These are phyloP conservation scores for Epinephelus malabaricus DNA, from an alignment of 2,797 vertebrate species.

Conservation along the genomic window DNA sequence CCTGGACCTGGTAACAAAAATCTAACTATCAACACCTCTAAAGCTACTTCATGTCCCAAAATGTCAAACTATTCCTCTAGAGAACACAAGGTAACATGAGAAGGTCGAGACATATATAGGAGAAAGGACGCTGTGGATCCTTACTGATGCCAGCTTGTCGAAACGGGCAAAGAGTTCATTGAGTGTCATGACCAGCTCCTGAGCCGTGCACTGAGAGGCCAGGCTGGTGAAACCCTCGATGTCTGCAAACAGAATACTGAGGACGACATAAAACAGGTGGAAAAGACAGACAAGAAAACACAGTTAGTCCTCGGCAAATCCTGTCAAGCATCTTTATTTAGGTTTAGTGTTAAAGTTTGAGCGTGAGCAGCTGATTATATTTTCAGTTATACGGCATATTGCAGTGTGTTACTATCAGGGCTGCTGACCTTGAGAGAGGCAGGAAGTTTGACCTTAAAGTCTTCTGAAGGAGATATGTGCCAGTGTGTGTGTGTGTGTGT, in stretches of 20 bases:
- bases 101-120: neutral
- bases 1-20: too few relatives aligned
- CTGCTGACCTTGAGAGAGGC: constrained; percentile 52
- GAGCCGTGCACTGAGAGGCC: constrained; percentile 96
- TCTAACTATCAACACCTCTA: too few relatives aligned
- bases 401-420: constrained; percentile 13
- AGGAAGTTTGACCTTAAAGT: constrained; percentile 54
- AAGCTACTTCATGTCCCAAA: neutral
- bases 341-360: constrained; percentile 11
- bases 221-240: constrained; percentile 98
- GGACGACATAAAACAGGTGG: constrained; percentile 16
- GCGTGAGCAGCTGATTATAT: neutral
- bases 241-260: constrained; percentile 96
- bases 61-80: neutral
- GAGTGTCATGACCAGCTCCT: constrained; percentile 98
- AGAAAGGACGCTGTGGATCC: constrained; percentile 32
- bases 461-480: constrained; percentile 42
- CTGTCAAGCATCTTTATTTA: neutral
- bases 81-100: neutral
- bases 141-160: constrained; percentile 96
- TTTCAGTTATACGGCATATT: neutral
- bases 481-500: neutral
- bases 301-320: neutral
- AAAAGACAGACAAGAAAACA: constrained; percentile 2
- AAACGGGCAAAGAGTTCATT: constrained; percentile 98